phyloP scores from a whole-genome alignment of 2,888 invertebrate genomes.

The Dendrolimus pini region DNA sequence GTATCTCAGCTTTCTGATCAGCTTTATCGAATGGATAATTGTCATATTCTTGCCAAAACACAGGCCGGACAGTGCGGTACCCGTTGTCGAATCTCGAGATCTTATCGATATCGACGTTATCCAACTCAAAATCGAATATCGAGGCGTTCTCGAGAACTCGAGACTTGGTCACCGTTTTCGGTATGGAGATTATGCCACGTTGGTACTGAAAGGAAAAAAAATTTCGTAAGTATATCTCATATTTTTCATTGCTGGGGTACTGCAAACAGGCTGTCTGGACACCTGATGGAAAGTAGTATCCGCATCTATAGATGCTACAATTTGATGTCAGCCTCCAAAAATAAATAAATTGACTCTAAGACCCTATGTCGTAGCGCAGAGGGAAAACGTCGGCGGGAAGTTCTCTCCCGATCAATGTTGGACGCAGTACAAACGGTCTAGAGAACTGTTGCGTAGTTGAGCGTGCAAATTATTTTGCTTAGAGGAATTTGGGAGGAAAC shows the following conservation, averaged over 20 bases:
- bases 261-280: background rate
- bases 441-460: too few species aligned
- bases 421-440: too few species aligned
- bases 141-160: slow-evolving; percentile 49
- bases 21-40: slow-evolving; percentile 45
- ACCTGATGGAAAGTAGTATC: background rate
- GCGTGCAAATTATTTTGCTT: too few species aligned
- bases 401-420: too few species aligned
- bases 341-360: too few species aligned
- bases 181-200: background rate
- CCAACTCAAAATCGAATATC: slow-evolving; percentile 52
- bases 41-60: slow-evolving; percentile 37
- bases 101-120: slow-evolving; percentile 28
- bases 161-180: slow-evolving; percentile 10
- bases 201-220: background rate
- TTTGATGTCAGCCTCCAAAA: slow-evolving; percentile 24
- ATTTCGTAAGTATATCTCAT: background rate
- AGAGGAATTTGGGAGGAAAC: too few species aligned
- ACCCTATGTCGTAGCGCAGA: too few species aligned
- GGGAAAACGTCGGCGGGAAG: too few species aligned
- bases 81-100: slow-evolving; percentile 43
- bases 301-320: slow-evolving; percentile 16
- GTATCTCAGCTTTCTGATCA: slow-evolving; percentile 20
- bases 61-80: slow-evolving; percentile 32
- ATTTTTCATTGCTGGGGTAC: background rate